phyloP scores from a whole-genome alignment of 2,888 invertebrate genomes.

The Melinaea menophilus region DNA sequence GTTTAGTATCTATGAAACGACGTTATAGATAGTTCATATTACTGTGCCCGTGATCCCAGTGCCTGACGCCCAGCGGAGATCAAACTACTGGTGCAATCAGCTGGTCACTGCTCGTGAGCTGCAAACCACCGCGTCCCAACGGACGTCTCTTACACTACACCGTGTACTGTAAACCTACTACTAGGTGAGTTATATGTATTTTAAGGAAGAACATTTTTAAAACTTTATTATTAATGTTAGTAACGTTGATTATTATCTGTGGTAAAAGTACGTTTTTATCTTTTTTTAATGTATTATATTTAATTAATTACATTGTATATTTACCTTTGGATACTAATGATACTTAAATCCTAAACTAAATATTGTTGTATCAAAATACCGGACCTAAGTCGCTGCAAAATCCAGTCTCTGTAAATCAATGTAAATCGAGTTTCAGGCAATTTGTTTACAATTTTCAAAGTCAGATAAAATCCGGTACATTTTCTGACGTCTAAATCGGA shows the following conservation, averaged over 20 bases:
- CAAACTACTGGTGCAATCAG: conserved; percentile 88
- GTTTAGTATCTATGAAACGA: no score
- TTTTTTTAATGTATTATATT: no score
- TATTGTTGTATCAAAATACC: neutral
- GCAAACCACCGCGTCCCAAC: conserved; percentile 91
- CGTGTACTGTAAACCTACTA: conserved; percentile 80
- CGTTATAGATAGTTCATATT: no score
- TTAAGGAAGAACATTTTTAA: no score
- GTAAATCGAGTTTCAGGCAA: conserved; percentile 6
- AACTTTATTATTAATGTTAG: no score
- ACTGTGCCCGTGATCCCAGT: conserved; percentile 65
- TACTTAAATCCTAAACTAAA: no score
- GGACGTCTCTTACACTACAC: conserved; percentile 89
- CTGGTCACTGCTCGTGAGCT: conserved; percentile 89
- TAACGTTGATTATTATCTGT: no score
- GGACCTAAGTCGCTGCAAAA: neutral
- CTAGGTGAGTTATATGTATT: conserved; percentile 54
- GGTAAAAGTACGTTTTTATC: no score
- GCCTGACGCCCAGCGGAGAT: conserved; percentile 90
- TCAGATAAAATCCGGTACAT: conserved; percentile 5
- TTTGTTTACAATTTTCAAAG: conserved; percentile 4
- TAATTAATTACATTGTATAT: no score
- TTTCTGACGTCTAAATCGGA: conserved; percentile 4
- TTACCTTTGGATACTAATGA: no score
- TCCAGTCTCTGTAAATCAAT: conserved; percentile 3